phyloP scores from a whole-genome alignment of 2,797 vertebrate genomes.

The Paguma larvata region DNA sequence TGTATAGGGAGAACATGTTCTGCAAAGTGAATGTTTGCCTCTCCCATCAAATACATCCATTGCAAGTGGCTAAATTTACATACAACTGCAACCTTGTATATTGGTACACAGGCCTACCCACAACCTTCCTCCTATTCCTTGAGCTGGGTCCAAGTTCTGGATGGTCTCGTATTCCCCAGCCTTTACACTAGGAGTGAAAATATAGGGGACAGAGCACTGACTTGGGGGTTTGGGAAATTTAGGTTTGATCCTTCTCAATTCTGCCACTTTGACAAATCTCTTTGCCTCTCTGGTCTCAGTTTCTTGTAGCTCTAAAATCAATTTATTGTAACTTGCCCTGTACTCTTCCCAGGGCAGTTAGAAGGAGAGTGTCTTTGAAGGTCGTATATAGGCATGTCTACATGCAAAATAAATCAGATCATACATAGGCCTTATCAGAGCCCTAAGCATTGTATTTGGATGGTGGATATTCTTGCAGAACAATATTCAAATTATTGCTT shows the following conservation, averaged over 20 bases:
- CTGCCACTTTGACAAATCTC: not conserved
- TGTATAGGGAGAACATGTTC: not conserved
- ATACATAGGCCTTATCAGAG: not conserved
- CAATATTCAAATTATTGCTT: not conserved
- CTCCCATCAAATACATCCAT: not conserved
- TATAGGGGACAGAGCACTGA: not conserved
- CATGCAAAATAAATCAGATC: slow-evolving; percentile 2
- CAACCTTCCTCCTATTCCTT: not conserved
- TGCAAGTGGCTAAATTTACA: not conserved
- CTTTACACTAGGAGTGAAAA: not conserved
- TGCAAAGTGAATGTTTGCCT: not conserved
- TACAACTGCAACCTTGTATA: not conserved
- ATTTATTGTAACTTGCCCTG: not conserved
- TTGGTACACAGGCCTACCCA: not conserved
- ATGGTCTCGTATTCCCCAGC: not conserved
- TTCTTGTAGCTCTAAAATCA: not conserved
- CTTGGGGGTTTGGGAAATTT: slow-evolving; percentile 8
- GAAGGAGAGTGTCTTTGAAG: slow-evolving; percentile 38
- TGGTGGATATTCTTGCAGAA: slow-evolving; percentile 31
- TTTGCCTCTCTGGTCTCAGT: not conserved
- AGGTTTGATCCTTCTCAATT: not conserved
- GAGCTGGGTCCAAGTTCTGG: not conserved
- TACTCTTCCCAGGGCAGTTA: not conserved
- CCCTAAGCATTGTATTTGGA: not conserved
- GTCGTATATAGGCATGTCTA: not conserved